Percentiles rank a stretch among this genome's conserved stretches.
phyloP scores from a whole-genome alignment of 2,113 vertebrate species.

The Thryonomys swinderianus region DNA sequence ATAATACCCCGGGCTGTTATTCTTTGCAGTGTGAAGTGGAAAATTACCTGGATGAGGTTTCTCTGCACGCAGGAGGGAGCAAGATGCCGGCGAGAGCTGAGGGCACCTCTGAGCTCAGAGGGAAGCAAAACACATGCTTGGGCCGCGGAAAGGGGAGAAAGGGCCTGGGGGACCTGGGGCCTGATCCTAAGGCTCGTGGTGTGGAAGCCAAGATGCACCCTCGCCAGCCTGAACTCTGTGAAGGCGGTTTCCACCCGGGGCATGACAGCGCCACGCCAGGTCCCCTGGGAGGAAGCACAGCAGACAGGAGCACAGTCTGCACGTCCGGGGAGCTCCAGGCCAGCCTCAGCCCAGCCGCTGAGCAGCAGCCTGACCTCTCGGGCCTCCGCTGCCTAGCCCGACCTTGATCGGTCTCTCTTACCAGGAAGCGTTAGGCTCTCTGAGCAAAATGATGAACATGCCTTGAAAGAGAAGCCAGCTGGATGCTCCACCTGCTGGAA shows the following conservation, averaged over 20 bases:
- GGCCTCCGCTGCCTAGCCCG: background rate
- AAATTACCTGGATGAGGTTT: conserved; percentile 76
- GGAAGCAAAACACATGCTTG: background rate
- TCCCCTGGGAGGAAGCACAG: background rate
- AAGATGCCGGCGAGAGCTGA: background rate
- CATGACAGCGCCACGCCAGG: no score
- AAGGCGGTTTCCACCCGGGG: background rate
- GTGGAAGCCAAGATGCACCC: background rate
- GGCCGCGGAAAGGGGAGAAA: no score
- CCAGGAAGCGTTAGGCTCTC: background rate
- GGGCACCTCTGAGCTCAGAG: background rate
- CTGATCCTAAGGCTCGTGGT: background rate
- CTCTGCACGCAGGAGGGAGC: background rate
- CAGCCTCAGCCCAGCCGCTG: background rate
- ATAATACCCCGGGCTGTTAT: conserved; percentile 63
- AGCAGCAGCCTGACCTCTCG: background rate
- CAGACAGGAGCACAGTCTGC: background rate
- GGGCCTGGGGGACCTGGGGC: background rate
- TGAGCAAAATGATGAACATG: background rate
- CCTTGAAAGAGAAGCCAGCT: background rate
- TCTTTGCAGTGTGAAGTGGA: conserved; percentile 72
- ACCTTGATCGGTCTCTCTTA: background rate
- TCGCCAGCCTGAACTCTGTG: background rate
- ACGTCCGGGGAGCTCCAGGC: background rate
- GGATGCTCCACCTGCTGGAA: background rate